These are phyloP conservation scores for Bombus superbus DNA, from an alignment of 1,140 invertebrate genomes.

Conservation along the genomic window DNA sequence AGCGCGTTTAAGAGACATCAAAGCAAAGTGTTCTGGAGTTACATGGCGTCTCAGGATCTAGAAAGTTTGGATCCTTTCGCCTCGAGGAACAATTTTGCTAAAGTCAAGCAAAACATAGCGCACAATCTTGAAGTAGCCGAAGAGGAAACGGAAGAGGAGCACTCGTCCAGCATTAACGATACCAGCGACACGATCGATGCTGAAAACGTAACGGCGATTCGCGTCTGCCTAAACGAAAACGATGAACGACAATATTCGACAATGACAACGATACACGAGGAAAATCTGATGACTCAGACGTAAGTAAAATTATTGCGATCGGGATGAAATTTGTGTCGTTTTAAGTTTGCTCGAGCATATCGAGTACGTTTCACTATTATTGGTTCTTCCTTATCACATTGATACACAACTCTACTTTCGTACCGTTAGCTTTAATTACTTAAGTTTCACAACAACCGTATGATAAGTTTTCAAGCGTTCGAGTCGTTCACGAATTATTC, in stretches of 20 bases:
- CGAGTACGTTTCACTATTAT: slow-evolving; percentile 1
- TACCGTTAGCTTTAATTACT: slow-evolving; percentile 26
- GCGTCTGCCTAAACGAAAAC: slow-evolving; percentile 39
- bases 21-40: slow-evolving; percentile 79
- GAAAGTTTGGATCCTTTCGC: slow-evolving; percentile 34
- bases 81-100: slow-evolving; percentile 16
- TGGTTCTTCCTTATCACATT: slow-evolving; percentile 7
- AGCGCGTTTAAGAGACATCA: slow-evolving; percentile 77
- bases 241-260: slow-evolving; percentile 12
- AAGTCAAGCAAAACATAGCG: not conserved
- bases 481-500: not conserved
- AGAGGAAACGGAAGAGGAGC: slow-evolving; percentile 56
- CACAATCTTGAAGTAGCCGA: slow-evolving; percentile 6
- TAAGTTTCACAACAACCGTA: not conserved
- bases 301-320: slow-evolving; percentile 36
- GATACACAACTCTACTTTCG: slow-evolving; percentile 5
- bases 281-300: slow-evolving; percentile 28
- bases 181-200: slow-evolving; percentile 55
- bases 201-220: slow-evolving; percentile 74
- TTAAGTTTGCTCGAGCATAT: not conserved
- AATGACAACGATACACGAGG: slow-evolving; percentile 25
- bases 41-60: slow-evolving; percentile 75
- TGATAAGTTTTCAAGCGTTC: not conserved
- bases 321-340: not conserved
- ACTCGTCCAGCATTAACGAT: slow-evolving; percentile 44